Evolutionary conservation across 1,140 invertebrate genomes (phyloP).

Genomic region (Drosophila asahinai): DNA sequence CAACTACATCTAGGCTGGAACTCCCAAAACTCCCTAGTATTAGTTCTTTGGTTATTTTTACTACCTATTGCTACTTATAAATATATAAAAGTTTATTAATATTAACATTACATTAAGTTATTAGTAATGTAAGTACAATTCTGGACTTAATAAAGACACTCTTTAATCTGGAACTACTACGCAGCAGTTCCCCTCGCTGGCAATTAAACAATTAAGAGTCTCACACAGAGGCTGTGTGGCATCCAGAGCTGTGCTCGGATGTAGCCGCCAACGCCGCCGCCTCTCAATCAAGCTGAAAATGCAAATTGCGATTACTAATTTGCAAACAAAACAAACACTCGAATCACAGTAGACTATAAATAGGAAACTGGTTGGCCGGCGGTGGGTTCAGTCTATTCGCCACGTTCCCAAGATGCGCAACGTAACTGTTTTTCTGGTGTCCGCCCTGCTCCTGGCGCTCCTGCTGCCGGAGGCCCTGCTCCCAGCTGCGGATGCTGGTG

Average conservation of each 20-base stretch:
- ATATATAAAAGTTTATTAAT: not conserved
- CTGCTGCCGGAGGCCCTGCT: conserved; percentile 4
- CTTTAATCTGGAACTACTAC: conserved; percentile 6
- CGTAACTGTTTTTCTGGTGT: conserved; percentile 15
- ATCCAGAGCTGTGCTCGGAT: not conserved
- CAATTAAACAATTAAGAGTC: conserved; percentile 62
- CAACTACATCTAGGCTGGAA: conserved; percentile 65
- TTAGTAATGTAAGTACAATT: not conserved
- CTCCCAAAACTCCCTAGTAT: conserved; percentile 2
- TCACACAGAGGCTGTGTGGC: conserved; percentile 6
- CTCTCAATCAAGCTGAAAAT: conserved; percentile 42
- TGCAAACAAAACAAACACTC: conserved; percentile 19
- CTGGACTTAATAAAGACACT: not conserved
- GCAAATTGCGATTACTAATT: conserved; percentile 61
- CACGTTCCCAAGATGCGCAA: conserved; percentile 49
- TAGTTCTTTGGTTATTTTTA: not conserved
- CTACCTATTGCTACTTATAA: not conserved
- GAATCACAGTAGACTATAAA: conserved; percentile 51
- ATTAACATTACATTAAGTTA: not conserved
- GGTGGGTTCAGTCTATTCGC: conserved; percentile 40
- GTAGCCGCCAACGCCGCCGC: not conserved
- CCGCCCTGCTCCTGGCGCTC: conserved; percentile 23
- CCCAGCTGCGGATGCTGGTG: conserved; percentile 38
- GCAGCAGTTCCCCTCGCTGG: not conserved
- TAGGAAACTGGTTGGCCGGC: conserved; percentile 61